phyloP scores from a whole-genome alignment of 30 jellyfish, hydroid and myxozoan species.

The Turritopsis rubra region DNA sequence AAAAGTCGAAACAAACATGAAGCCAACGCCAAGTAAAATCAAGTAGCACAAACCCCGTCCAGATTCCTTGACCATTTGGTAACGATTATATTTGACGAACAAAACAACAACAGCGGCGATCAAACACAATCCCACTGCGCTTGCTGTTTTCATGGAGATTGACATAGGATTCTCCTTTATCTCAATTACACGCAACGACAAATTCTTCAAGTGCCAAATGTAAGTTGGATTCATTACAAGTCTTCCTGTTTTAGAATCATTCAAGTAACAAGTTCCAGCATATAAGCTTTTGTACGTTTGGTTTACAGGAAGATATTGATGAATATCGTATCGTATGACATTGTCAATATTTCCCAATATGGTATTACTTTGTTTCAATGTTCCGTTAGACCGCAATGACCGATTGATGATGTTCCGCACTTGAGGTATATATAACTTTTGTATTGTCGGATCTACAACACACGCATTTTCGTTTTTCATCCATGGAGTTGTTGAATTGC shows the following conservation, averaged over 20 bases:
- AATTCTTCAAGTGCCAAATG: conserved; percentile 20
- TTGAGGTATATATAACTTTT: not conserved
- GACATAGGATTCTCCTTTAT: not conserved
- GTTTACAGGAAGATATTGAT: not conserved
- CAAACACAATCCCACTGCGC: conserved; percentile 24
- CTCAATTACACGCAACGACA: conserved; percentile 4
- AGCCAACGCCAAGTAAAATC: conserved; percentile 26
- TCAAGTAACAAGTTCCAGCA: not conserved
- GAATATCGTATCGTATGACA: not conserved
- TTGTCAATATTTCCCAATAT: not conserved
- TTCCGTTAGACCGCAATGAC: not conserved
- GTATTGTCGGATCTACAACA: not conserved
- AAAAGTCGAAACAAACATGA: conserved; percentile 32
- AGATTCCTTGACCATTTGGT: conserved; percentile 30
- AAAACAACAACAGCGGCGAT: conserved; percentile 1
- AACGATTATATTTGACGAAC: not conserved
- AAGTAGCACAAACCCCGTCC: conserved; percentile 45
- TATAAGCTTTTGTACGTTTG: not conserved
- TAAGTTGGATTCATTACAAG: not conserved
- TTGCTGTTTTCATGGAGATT: conserved; percentile 24
- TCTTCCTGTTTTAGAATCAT: conserved; percentile 26
- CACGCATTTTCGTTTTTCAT: not conserved
- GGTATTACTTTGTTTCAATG: not conserved
- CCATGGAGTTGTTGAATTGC: not conserved
- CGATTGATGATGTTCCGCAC: not conserved